These are phyloP conservation scores for Eristalinus sepulchralis DNA, from an alignment of 2,888 invertebrate species.

Conservation along the genomic window DNA sequence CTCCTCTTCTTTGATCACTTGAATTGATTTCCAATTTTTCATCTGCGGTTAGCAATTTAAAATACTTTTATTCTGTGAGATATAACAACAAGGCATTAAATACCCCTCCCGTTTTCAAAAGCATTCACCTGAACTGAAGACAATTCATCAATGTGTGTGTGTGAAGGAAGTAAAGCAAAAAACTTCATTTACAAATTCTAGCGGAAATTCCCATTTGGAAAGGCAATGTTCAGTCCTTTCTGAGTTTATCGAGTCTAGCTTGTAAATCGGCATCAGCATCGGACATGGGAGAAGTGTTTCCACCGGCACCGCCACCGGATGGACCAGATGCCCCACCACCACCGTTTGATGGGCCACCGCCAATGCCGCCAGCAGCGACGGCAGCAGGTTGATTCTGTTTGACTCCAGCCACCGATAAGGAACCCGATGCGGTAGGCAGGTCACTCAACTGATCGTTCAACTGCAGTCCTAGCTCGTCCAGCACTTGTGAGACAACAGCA, in stretches of 20 bases:
- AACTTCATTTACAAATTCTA: slow-evolving; percentile 24
- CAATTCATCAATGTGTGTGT: background rate
- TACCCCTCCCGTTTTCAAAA: slow-evolving; percentile 46
- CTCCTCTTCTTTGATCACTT: background rate
- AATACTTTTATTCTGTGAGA: slow-evolving; percentile 61
- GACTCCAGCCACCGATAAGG: slow-evolving; percentile 83
- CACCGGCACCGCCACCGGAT: slow-evolving; percentile 81
- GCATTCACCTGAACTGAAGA: slow-evolving; percentile 3
- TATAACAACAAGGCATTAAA: slow-evolving; percentile 61
- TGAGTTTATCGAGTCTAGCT: slow-evolving; percentile 96
- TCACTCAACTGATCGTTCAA: slow-evolving; percentile 95
- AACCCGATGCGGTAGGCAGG: slow-evolving; percentile 86
- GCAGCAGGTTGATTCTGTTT: slow-evolving; percentile 85
- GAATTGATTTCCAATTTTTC: background rate
- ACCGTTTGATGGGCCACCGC: slow-evolving; percentile 80
- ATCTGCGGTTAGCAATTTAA: slow-evolving; percentile 34
- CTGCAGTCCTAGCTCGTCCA: slow-evolving; percentile 98
- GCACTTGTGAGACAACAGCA: slow-evolving; percentile 96
- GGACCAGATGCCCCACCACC: slow-evolving; percentile 79
- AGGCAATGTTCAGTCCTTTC: slow-evolving; percentile 86
- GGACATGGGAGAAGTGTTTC: slow-evolving; percentile 82
- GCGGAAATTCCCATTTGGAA: slow-evolving; percentile 27
- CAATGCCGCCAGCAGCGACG: slow-evolving; percentile 80
- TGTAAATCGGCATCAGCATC: slow-evolving; percentile 98
- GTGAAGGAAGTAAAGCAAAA: slow-evolving; percentile 24